These are phyloP conservation scores for Drosophila subsilvestris DNA, from an alignment of 2,888 invertebrate species.

Conservation along the genomic window DNA sequence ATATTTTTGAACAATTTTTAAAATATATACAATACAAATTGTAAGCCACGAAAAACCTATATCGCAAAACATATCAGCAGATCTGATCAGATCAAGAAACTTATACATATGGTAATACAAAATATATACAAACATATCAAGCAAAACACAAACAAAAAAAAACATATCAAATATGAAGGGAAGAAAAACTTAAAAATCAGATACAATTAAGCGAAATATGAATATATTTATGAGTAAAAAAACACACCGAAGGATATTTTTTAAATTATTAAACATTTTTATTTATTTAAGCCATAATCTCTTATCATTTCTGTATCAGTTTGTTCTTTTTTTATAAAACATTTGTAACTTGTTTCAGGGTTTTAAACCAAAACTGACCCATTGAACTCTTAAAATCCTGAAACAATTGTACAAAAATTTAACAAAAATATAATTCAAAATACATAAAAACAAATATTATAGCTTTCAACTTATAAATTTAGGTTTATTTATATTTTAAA, in stretches of 20 bases:
- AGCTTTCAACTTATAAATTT: not conserved
- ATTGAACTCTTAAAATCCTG: slow-evolving; percentile 68
- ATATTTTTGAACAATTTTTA: slow-evolving; percentile 34
- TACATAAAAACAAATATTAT: not conserved
- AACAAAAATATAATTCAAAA: not conserved
- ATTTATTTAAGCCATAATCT: not conserved
- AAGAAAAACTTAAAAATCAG: slow-evolving; percentile 24
- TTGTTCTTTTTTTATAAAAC: not conserved
- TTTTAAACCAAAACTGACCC: slow-evolving; percentile 76
- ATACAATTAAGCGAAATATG: slow-evolving; percentile 40
- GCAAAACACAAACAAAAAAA: slow-evolving; percentile 26
- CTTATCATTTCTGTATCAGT: not conserved
- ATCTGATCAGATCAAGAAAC: slow-evolving; percentile 25
- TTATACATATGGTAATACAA: slow-evolving; percentile 23
- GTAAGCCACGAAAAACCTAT: slow-evolving; percentile 40
- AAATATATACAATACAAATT: slow-evolving; percentile 34
- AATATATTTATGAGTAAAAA: slow-evolving; percentile 49
- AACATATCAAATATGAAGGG: slow-evolving; percentile 32
- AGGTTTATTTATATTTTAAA: not conserved
- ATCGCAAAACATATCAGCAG: slow-evolving; percentile 43
- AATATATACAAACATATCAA: slow-evolving; percentile 46
- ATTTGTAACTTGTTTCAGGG: slow-evolving; percentile 73
- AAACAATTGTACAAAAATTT: slow-evolving; percentile 65
- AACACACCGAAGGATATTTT: slow-evolving; percentile 60
- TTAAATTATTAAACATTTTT: slow-evolving; percentile 11